phyloP scores from a whole-genome alignment of 1,140 invertebrate genomes.

The Drosophila pandora region DNA sequence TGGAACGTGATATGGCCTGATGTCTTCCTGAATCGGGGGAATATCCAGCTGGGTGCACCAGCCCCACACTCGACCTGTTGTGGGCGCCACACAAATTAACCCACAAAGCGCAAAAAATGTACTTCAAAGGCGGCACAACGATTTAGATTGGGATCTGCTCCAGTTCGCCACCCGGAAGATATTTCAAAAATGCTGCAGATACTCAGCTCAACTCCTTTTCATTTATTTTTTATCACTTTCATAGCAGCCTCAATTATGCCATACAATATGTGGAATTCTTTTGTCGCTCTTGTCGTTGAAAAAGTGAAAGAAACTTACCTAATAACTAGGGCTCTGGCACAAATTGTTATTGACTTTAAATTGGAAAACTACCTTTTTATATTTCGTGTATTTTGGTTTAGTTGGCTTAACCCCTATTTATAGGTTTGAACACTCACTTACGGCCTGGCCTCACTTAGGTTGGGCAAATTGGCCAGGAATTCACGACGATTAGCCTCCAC shows the following conservation, averaged over 20 bases:
- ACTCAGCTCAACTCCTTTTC: not conserved
- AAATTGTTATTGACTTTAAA: not conserved
- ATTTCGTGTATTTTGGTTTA: not conserved
- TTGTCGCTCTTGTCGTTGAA: conserved; percentile 13
- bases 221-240: conserved; percentile 14
- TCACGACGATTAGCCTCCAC: conserved; percentile 74
- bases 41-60: conserved; percentile 16
- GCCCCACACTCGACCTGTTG: conserved; percentile 25
- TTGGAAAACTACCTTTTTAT: conserved; percentile 2
- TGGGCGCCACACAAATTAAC: conserved; percentile 48
- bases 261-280: conserved; percentile 34
- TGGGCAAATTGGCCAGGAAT: conserved; percentile 69
- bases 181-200: conserved; percentile 44
- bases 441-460: conserved; percentile 38
- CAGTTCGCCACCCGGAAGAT: conserved; percentile 72
- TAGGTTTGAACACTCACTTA: conserved; percentile 28
- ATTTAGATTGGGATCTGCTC: conserved; percentile 53
- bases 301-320: conserved; percentile 75
- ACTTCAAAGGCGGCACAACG: conserved; percentile 57
- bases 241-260: conserved; percentile 35
- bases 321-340: conserved; percentile 33
- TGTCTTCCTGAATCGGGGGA: conserved; percentile 54
- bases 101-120: conserved; percentile 22
- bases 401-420: conserved; percentile 31
- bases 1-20: conserved; percentile 33